Evolutionary conservation across 2,113 vertebrate species (phyloP).

Genomic region (Tringa solitaria): DNA sequence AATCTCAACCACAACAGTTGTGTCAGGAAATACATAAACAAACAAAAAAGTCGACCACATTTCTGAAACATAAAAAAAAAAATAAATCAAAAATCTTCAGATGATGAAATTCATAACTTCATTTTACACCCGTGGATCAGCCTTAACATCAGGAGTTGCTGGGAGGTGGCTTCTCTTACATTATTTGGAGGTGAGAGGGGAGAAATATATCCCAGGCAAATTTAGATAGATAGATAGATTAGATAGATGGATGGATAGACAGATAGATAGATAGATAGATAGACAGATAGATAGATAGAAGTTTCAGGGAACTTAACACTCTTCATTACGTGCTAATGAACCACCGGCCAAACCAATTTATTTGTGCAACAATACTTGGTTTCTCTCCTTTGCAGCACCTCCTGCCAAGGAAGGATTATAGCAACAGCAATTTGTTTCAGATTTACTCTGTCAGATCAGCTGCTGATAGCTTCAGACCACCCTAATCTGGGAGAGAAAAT

Average conservation of each 20-base stretch:
- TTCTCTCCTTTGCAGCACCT: conserved; percentile 43
- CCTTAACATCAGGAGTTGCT: not conserved
- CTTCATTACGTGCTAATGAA: not conserved
- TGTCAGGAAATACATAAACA: not conserved
- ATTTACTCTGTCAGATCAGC: conserved; percentile 75
- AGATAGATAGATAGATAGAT: not conserved
- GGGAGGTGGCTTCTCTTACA: not conserved
- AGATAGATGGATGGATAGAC: not conserved
- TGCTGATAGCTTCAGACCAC: conserved; percentile 72
- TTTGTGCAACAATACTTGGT: conserved; percentile 27
- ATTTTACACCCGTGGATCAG: not conserved
- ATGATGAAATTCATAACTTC: not conserved
- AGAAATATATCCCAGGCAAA: not conserved
- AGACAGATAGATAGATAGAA: not conserved
- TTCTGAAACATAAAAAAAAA: not conserved
- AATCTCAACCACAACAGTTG: not conserved
- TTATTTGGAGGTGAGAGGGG: not conserved
- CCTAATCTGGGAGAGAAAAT: conserved; percentile 69
- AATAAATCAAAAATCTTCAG: not conserved
- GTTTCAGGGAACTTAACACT: not conserved
- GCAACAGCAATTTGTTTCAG: conserved; percentile 78
- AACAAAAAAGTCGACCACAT: not conserved
- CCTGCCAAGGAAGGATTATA: conserved; percentile 67
- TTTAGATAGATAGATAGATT: not conserved
- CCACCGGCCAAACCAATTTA: not conserved